Evolutionary conservation across 2,888 invertebrate species (phyloP).

Genomic region (Scaptomyza caliginosa): DNA sequence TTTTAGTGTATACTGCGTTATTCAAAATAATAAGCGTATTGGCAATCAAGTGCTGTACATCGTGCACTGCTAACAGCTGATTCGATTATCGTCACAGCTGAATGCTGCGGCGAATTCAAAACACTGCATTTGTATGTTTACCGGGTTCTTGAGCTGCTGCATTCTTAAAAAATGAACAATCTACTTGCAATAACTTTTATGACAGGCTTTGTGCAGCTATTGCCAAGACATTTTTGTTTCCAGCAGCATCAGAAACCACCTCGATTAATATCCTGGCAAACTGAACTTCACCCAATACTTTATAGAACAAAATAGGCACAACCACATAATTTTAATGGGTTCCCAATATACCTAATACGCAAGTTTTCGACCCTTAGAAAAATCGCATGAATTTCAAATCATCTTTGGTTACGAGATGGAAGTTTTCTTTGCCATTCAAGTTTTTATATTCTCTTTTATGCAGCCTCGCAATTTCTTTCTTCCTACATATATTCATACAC

Average conservation of each 20-base stretch:
- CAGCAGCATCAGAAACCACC: too few species aligned
- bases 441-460: conserved; percentile 3
- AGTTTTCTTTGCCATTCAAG: background rate
- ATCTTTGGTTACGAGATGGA: background rate
- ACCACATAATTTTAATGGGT: background rate
- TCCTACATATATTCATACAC: conserved; percentile 31
- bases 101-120: background rate
- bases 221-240: too few species aligned
- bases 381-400: background rate
- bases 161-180: too few species aligned
- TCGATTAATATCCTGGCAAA: background rate
- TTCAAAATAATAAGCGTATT: background rate
- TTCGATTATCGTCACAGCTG: background rate
- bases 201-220: too few species aligned
- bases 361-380: background rate
- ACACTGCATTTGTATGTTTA: too few species aligned
- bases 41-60: background rate
- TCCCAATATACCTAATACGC: background rate
- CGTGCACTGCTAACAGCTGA: background rate
- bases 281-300: background rate
- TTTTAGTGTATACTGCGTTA: background rate
- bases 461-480: conserved; percentile 3
- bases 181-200: too few species aligned
- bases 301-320: background rate
- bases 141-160: too few species aligned